Evolutionary conservation across 1,140 invertebrate species (phyloP).

Genomic region (Oryctes rhinoceros): DNA sequence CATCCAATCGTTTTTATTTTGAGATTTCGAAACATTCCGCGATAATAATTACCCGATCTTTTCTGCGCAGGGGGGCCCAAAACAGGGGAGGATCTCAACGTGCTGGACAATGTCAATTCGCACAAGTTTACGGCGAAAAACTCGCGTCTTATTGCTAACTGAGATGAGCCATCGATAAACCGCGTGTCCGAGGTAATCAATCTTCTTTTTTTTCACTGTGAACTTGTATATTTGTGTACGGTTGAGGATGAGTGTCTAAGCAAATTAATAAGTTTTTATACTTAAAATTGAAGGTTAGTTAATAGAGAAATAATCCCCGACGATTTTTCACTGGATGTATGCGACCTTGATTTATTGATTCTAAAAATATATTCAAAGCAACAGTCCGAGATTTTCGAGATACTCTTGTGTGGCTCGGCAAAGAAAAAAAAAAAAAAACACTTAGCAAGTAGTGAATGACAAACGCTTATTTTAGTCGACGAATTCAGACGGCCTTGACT

Average conservation of each 20-base stretch:
- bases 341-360: neutral
- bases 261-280: neutral
- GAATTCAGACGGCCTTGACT: neutral
- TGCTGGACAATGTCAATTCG: neutral
- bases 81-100: neutral
- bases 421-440: neutral
- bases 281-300: neutral
- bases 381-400: neutral
- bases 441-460: neutral
- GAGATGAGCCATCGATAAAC: neutral
- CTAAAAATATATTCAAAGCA: neutral
- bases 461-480: neutral
- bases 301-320: neutral
- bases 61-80: neutral
- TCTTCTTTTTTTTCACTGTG: neutral
- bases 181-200: neutral
- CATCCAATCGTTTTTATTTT: neutral
- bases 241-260: neutral
- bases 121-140: neutral
- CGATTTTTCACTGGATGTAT: neutral
- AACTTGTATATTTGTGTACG: neutral
- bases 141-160: neutral
- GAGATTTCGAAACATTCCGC: constrained; percentile 10
- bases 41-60: neutral
- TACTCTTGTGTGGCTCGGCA: neutral